These are phyloP conservation scores for Nothura maculosa DNA, from an alignment of 2,797 vertebrate species.

Conservation along the genomic window DNA sequence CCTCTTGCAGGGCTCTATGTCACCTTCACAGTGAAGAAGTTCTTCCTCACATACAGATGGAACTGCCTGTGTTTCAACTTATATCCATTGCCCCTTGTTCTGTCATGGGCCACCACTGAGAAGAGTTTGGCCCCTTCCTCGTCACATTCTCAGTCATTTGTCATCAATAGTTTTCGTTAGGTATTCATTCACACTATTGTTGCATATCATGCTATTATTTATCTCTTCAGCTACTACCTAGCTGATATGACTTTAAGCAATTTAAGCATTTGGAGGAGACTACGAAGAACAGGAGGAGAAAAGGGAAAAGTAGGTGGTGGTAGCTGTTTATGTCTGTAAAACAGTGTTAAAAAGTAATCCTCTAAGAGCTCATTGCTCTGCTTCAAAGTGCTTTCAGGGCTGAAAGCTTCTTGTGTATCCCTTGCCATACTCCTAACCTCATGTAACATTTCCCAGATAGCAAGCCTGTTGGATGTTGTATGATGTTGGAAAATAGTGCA, in stretches of 20 bases:
- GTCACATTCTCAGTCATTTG: neutral
- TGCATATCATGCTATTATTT: no score
- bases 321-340: neutral
- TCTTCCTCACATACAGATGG: no score
- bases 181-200: neutral
- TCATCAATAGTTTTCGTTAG: neutral
- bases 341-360: neutral
- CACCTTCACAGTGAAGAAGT: no score
- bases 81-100: no score
- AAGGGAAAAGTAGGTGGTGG: neutral
- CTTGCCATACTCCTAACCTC: neutral
- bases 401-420: neutral
- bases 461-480: neutral
- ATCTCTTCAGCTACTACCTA: neutral
- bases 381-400: neutral
- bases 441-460: neutral
- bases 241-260: neutral
- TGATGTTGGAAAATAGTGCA: neutral
- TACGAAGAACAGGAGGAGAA: neutral
- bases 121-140: no score
- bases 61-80: no score
- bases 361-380: neutral
- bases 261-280: neutral
- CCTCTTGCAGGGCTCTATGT: no score
- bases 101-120: no score